Evolutionary conservation across 1,140 invertebrate species (phyloP).

Genomic region (Pseudachorutes palmiensis): DNA sequence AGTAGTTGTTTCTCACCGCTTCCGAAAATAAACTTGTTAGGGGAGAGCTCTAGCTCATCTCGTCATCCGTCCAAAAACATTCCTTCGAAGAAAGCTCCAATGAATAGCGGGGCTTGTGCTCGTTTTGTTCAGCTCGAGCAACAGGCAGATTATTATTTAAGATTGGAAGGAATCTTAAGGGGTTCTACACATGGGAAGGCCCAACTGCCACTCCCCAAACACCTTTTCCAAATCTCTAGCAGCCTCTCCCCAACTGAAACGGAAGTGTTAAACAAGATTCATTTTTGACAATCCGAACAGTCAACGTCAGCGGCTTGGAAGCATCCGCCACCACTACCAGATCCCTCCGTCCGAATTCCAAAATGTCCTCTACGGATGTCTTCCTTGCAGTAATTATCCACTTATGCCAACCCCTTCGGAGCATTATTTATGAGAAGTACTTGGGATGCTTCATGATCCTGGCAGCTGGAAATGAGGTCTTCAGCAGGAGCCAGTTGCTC

Average conservation of each 20-base stretch:
- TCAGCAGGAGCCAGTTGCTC: background rate
- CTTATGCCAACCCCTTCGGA: constrained; percentile 1
- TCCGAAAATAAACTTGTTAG: constrained; percentile 11
- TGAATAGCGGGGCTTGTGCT: constrained; percentile 7
- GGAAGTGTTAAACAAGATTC: background rate
- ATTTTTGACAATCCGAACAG: background rate
- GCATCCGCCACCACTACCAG: background rate
- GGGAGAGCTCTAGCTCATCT: constrained; percentile 3
- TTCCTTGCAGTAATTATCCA: background rate
- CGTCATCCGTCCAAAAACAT: background rate
- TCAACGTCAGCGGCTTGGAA: background rate
- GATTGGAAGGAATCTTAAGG: background rate
- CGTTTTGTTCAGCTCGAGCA: background rate
- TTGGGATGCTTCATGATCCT: background rate
- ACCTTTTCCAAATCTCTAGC: background rate
- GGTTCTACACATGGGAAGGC: background rate
- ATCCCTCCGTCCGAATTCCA: background rate
- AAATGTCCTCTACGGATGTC: background rate
- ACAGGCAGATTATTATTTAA: constrained; percentile 9
- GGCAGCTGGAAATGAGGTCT: background rate
- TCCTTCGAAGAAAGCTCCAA: background rate
- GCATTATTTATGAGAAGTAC: background rate
- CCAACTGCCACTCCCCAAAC: background rate
- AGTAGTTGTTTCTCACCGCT: constrained; percentile 1
- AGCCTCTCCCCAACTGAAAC: background rate